Base-by-base conservation (phyloP, 2,888 invertebrate species). In the Stegophylla sp. region DNA sequence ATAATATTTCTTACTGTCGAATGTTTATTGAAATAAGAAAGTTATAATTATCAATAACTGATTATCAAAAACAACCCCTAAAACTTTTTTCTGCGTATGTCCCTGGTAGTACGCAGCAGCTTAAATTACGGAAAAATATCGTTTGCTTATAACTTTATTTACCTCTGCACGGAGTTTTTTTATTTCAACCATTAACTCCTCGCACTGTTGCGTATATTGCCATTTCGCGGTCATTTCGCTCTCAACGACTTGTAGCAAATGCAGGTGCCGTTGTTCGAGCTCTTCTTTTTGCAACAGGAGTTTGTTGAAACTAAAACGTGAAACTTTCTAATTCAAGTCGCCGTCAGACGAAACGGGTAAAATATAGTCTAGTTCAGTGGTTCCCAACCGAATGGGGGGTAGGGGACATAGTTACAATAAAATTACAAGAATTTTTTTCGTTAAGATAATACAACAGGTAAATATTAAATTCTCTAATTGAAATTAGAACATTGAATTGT, bases 201-300 rank as follows among this genome's bases (percentile, higher is more conserved):
- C 96, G 85, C 95, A 95, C 86, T 96, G 95, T 86, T 94, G 94
- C 0, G 94, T 94, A 87, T 95, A 96, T 87, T 95, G 95, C 94
- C 95, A 95, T 85, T 96, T 94, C 0, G 95, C 94, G 1, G 95
- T 95, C 85, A 95, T 91, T 87, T 96, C 96, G 84, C 94, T 95
- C 87, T 96, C 96, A 76, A 96, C 93, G 82, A 96, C 94, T 87
- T 93, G 92, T 82, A 96, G 90, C 71, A 96, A 89, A 86, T 96
- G 96, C 67, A 95, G 88, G 87, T 96, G 95, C 87, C 96, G 95
- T 87, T 96, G 95, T 85, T 96, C 95, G 85, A 96, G 87, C 87
- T 96, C 95, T 85, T 96, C 95, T 86, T 95, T 95, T 87, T 95
- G 94, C 74, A 94, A 90, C 48, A 94, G 88, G 77, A 95, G 88